Conservation (phyloP, 2,797 vertebrate genomes). For the Pseudochaenichthys georgianus region DNA sequence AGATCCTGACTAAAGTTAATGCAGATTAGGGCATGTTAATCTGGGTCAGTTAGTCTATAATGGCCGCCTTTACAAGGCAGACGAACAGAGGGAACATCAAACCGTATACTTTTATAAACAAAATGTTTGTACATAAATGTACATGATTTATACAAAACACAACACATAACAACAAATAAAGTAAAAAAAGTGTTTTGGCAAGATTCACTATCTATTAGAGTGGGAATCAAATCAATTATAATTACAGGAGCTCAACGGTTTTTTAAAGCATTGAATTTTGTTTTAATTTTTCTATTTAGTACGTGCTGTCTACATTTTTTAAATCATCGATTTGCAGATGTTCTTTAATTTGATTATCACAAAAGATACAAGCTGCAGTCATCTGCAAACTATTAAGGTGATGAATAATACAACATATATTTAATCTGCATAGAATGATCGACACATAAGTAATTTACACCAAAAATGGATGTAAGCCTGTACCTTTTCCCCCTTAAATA, state of each 20-base stretch:
- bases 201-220: no score
- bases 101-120: background rate
- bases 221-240: no score
- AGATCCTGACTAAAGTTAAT: constrained; percentile 73
- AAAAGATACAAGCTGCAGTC: background rate
- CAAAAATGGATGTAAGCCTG: no score
- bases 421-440: background rate
- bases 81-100: background rate
- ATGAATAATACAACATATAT: background rate
- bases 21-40: constrained; percentile 78
- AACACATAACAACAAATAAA: no score
- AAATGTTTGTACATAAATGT: no score
- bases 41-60: constrained; percentile 69
- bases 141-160: no score
- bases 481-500: background rate
- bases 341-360: background rate
- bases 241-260: no score
- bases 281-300: no score
- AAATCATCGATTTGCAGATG: no score
- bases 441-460: background rate
- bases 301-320: no score
- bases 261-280: no score
- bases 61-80: constrained; percentile 16
- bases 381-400: background rate
- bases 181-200: no score